Conservation (phyloP, 2,113 vertebrate genomes). For the Epinephelus fuscoguttatus region DNA sequence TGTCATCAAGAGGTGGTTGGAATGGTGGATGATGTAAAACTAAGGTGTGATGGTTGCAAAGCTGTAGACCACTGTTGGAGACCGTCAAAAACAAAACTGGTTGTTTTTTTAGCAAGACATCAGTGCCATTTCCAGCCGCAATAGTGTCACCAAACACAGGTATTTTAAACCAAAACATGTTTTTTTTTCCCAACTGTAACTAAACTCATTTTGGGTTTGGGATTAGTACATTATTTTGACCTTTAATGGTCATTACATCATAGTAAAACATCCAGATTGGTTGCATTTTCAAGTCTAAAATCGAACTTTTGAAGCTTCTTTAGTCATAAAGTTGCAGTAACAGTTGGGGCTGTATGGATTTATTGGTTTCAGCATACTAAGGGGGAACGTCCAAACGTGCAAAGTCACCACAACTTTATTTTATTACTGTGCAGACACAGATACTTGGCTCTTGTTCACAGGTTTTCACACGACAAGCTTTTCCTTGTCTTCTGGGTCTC, state of each 20-base stretch:
- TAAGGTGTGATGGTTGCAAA: too few species aligned
- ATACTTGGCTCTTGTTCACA: constrained; percentile 13
- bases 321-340: neutral
- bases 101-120: too few species aligned
- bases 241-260: neutral
- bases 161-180: too few species aligned
- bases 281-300: neutral
- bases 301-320: neutral
- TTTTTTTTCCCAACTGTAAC: neutral
- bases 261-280: neutral
- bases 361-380: neutral
- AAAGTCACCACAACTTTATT: constrained; percentile 14
- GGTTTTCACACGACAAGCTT: constrained; percentile 21
- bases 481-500: neutral
- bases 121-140: too few species aligned
- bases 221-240: neutral
- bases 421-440: constrained; percentile 55
- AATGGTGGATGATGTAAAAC: too few species aligned
- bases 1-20: too few species aligned
- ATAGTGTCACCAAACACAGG: too few species aligned
- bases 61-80: too few species aligned
- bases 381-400: constrained; percentile 4
- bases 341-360: neutral
- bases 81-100: too few species aligned
- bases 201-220: neutral